A percentile compares a stretch with the other conserved stretches of the same genome.
These are phyloP conservation scores for Crematogaster levior DNA, from an alignment of 2,888 invertebrate species.

Conservation along the genomic window DNA sequence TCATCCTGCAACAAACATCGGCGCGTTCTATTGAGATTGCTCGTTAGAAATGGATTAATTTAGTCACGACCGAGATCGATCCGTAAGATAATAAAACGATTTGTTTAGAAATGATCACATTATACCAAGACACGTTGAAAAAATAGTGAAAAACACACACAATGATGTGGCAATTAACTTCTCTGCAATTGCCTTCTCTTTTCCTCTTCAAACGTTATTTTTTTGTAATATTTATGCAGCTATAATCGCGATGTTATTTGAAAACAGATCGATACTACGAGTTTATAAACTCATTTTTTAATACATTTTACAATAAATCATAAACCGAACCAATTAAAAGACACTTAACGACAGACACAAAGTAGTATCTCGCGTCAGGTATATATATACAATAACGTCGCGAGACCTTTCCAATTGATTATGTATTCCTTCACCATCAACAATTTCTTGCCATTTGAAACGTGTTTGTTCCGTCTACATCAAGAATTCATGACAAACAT, in stretches of 20 bases:
- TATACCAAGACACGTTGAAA: not conserved
- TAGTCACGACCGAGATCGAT: not conserved
- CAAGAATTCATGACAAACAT: not conserved
- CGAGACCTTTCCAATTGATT: slow-evolving; percentile 7
- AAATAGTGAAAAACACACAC: not conserved
- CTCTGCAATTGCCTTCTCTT: not conserved
- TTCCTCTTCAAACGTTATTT: not conserved
- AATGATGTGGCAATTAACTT: not conserved
- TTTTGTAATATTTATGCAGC: not conserved
- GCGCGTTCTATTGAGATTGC: not conserved
- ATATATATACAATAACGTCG: not conserved
- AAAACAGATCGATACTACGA: not conserved
- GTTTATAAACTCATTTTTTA: not conserved
- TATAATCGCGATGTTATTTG: not conserved
- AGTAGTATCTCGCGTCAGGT: not conserved
- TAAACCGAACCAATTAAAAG: not conserved
- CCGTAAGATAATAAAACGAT: not conserved
- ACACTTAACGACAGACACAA: not conserved
- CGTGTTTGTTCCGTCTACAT: not conserved
- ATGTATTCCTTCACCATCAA: slow-evolving; percentile 5
- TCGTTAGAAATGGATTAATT: slow-evolving; percentile 48
- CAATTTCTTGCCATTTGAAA: slow-evolving; percentile 26
- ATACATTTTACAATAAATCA: not conserved
- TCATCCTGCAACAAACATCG: slow-evolving; percentile 65
- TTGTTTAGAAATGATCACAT: not conserved